These are phyloP conservation scores for Crotalus tigris DNA, from an alignment of 2,113 vertebrate genomes.

Conservation along the genomic window DNA sequence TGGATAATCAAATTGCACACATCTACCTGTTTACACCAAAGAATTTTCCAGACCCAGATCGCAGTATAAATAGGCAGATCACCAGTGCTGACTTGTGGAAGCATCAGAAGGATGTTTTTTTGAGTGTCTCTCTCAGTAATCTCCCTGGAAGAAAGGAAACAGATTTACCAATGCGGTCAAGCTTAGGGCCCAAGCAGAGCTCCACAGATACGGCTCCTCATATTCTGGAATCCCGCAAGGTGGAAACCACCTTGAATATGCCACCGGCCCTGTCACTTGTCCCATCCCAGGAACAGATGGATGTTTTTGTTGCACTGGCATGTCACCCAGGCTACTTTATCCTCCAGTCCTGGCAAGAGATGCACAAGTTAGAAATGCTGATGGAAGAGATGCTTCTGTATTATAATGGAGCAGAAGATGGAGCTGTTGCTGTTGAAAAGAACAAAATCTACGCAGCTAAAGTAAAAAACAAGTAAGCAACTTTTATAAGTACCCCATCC, in stretches of 20 bases:
- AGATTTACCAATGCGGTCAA: neutral
- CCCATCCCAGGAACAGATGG: conserved; percentile 81
- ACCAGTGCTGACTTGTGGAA: conserved; percentile 79
- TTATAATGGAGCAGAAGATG: conserved; percentile 80
- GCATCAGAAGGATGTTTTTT: conserved; percentile 86
- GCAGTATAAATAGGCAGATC: conserved; percentile 83
- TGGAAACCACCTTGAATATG: conserved; percentile 40
- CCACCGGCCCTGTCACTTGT: conserved; percentile 78
- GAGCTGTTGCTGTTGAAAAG: conserved; percentile 66
- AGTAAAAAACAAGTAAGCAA: conserved; percentile 86
- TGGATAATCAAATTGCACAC: conserved; percentile 73
- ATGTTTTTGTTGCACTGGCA: conserved; percentile 86
- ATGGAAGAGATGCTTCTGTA: conserved; percentile 94
- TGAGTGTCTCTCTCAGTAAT: conserved; percentile 68
- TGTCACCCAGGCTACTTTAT: conserved; percentile 93
- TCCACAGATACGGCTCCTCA: conserved; percentile 28
- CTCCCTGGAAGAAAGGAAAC: conserved; percentile 23
- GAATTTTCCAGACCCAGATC: conserved; percentile 67
- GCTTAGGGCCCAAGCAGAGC: conserved; percentile 48
- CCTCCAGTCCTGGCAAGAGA: conserved; percentile 87
- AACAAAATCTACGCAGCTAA: conserved; percentile 87
- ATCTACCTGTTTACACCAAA: conserved; percentile 81
- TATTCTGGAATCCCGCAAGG: conserved; percentile 38
- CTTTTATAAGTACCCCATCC: neutral
- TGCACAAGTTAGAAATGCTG: conserved; percentile 85